phyloP scores from a whole-genome alignment of 2,113 vertebrate species.

The Amblyopsis rosae region DNA sequence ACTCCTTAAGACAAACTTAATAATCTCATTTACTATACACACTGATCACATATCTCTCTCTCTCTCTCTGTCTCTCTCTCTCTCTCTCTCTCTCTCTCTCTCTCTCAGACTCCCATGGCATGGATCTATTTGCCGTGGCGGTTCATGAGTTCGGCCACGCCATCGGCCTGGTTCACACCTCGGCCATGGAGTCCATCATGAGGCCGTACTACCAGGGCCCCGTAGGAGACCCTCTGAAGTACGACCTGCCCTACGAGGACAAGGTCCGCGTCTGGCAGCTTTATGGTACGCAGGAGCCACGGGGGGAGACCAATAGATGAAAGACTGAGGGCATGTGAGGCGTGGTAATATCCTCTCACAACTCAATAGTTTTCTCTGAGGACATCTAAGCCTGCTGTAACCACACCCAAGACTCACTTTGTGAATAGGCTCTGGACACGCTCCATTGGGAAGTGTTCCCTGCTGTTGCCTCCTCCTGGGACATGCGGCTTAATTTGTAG shows the following conservation, averaged over 20 bases:
- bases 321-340: too few relatives aligned
- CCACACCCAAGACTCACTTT: too few relatives aligned
- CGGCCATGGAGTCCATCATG: slow-evolving; percentile 36
- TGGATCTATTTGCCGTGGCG: slow-evolving; percentile 77
- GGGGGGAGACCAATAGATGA: neutral
- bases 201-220: too few relatives aligned
- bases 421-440: too few relatives aligned
- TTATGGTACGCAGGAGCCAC: slow-evolving; percentile 55
- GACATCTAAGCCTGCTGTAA: too few relatives aligned
- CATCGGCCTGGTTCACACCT: slow-evolving; percentile 76
- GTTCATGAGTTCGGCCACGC: slow-evolving; percentile 80
- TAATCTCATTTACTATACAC: too few relatives aligned
- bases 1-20: too few relatives aligned
- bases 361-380: too few relatives aligned
- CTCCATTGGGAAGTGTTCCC: too few relatives aligned
- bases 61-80: neutral
- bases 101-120: slow-evolving; percentile 69
- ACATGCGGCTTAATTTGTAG: too few relatives aligned
- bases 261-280: slow-evolving; percentile 62
- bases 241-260: slow-evolving; percentile 57
- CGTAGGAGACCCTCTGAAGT: slow-evolving; percentile 63
- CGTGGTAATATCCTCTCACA: too few relatives aligned
- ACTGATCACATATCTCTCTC: neutral
- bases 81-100: neutral
- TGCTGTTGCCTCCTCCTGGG: too few relatives aligned